Base-by-base conservation (phyloP, 1,140 invertebrate genomes). In the Capitella teleta region DNA sequence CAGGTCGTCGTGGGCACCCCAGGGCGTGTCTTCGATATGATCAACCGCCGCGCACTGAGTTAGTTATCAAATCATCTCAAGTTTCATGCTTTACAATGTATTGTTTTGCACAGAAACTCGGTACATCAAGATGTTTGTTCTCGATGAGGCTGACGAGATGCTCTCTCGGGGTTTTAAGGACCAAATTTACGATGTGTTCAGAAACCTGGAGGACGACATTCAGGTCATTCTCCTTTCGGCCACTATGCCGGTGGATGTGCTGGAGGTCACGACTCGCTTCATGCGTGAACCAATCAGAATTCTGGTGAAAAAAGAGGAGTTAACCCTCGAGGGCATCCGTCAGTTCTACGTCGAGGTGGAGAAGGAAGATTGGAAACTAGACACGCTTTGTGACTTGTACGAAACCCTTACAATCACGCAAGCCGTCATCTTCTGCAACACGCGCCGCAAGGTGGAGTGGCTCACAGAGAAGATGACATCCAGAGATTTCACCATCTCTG, bases 121-220 rank as follows among this genome's bases (percentile, higher is more conserved):
- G 8, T 77, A 79, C 57, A 98, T 99, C 61, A 95, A 93, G 74
- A 82, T 98, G 66, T 98, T 99, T 71, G 93, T 99, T 4, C 79
- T 99, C 54, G 96, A 99, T 75, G 96, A 99, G 77, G 95, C 96
- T 61, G 96, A 99, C 76, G 96, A 99, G 77, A 98, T 99, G 94
- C 84, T 99, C 67, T 97, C 93, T 24, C 80, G 93, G 74, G 95
- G 96, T 56, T 99, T 99, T 70, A 98, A 98, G 73, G 95, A 99
- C 74, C 95, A 98, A 75, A 98, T 99, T 69, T 93, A 98, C 70
- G 92, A 98, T 77, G 92, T 98, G 41, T 98, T 98, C 76, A 87
- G 86, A 72, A 83, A 82, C 72, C 78, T 98, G 65, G 84, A 83
- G 40, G 60, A 80, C 47, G 86, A 92, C 72, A 90, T 96, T 47